Base-by-base conservation (phyloP, 2,113 vertebrate genomes). In the Oncorhynchus keta region DNA sequence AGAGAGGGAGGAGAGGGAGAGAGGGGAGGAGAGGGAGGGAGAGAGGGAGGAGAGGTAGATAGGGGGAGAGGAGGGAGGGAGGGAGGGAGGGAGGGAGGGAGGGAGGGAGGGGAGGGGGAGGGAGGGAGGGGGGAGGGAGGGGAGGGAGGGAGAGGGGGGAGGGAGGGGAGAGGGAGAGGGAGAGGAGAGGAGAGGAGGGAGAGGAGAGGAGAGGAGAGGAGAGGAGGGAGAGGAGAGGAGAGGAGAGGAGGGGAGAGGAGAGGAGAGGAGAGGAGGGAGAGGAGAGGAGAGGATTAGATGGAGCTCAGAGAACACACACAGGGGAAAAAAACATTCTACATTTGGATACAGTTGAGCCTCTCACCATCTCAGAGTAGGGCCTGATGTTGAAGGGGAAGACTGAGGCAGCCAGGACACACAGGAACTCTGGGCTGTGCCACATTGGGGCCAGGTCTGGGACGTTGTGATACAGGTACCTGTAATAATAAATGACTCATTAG, bases 371-470 rank as follows among this genome's bases (percentile, higher is more conserved):
- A 32, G 70, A 72, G 70, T 99, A 99, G 1, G 98, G 98, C 26
- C 97, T 92, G 72, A 98, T 99, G 89, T 99, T 99, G 91, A 99
- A 99, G 78, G 97, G 97, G 88, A 99, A 99, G 75, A 98, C 97
- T 0, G 96, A 91, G 2, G 97, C 97, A 35, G 97, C 96, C 80
- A 99, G 87, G 0, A 97, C 95, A 73, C 97, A 99, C 55, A 99
- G 95, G 91, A 99, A 99, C 64, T 99, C 98, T 0, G 97, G 94
- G 71, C 96, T 97, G 95, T 96, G 96, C 98, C 98, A 99, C 93
- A 99, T 94, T 16, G 94, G 95, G 4, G 93, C 85, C 22, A 99
- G 93, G 89, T 99, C 98, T 0, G 96, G 92, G 35, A 99, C 96
- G 3, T 99, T 99, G 90, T 99, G 98, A 90, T 99, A 99, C 8